phyloP scores from a whole-genome alignment of 2,797 vertebrate genomes.

The Microctenopoma steveboyesi region DNA sequence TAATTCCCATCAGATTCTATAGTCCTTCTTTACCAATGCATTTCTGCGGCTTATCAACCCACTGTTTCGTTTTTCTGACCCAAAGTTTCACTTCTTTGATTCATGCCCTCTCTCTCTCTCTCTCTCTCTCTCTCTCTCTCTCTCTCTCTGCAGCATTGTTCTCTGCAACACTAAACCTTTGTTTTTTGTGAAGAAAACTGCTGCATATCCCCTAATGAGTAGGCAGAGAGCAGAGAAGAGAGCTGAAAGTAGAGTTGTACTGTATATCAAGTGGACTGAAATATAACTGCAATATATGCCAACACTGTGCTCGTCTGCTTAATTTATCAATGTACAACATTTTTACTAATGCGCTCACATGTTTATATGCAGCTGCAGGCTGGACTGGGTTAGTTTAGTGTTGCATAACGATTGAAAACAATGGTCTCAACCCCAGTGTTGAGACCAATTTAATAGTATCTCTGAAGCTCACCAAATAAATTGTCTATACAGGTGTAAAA shows the following conservation, averaged over 20 bases:
- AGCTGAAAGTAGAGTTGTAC: too few relatives aligned
- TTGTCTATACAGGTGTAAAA: neutral
- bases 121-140: neutral
- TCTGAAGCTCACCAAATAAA: neutral
- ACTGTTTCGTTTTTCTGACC: constrained; percentile 1
- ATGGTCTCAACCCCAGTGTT: neutral
- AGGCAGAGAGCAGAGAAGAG: neutral
- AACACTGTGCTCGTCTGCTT: too few relatives aligned
- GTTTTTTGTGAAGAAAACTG: neutral
- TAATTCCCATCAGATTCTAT: neutral
- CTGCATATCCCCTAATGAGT: too few relatives aligned
- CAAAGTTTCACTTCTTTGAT: neutral
- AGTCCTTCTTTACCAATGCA: neutral
- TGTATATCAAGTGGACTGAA: neutral
- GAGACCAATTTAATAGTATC: neutral
- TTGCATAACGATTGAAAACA: neutral
- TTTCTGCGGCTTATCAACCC: neutral
- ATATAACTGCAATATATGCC: neutral
- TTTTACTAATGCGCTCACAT: too few relatives aligned
- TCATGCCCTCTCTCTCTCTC: neutral
- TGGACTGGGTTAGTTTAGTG: neutral
- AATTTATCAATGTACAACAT: neutral
- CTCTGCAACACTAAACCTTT: neutral
- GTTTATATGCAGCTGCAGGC: constrained; percentile 1
- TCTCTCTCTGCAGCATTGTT: neutral